Base-by-base conservation (phyloP, 1,140 invertebrate species). In the Hestina assimilis region DNA sequence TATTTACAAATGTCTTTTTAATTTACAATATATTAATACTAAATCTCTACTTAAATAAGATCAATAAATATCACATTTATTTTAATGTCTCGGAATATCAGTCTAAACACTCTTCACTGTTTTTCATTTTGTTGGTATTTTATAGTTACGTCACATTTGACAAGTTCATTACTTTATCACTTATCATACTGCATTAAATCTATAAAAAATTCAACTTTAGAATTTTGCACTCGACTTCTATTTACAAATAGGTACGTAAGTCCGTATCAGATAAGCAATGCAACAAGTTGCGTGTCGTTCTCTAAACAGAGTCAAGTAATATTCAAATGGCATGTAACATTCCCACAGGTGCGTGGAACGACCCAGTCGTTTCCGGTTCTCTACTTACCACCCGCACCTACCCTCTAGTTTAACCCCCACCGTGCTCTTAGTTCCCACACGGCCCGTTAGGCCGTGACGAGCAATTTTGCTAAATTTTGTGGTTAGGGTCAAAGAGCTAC, bases 61-160 rank as follows among this genome's bases (percentile, higher is more conserved):
- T 79, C 66, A 78, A 80, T 75, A 70, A 81, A 84, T 87, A 88
- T 87, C 85, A 88, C 83, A 86, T 66, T 66, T 69, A 69, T 72
- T 72, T 55, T 55, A 46, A 52, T 70, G 62, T 55, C n/a, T n/a
- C 50, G 21, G 7, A 51, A 31, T 24, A 45, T 72, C 54, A 80
- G 73, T 77, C 63, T 85, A 88, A 83, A 84, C 85, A 88, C 80
- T 88, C 85, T 72, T 87, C 85, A 60, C 85, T 87, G 71, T 88
- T 88, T 79, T 88, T 88, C 85, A 88, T 88, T 87, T 87, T 88
- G 80, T 43, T 42, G 35, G 33, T 26, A 46, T 31, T 41, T 29
- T 66, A 69, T 66, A 71, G 67, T 88, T 66, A 85, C 75, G 76
- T 84, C 68, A 80, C 75, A 55, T 48, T 78, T 19, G 59, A 72